A percentile compares a stretch with the other conserved stretches of the same genome.
Conservation (phyloP, 2,797 vertebrate species). For the Helostoma temminkii region DNA sequence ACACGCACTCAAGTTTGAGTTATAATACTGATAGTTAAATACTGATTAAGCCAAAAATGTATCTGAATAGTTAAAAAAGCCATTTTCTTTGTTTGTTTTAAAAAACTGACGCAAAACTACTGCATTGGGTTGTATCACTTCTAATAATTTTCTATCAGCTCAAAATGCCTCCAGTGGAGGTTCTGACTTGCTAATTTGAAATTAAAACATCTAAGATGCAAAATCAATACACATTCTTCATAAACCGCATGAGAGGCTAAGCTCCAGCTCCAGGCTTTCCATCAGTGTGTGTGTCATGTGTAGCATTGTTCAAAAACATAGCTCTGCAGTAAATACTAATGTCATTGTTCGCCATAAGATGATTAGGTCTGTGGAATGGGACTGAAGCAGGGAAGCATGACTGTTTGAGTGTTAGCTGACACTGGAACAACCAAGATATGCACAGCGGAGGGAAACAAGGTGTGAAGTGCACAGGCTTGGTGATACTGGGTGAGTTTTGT, state of each 20-base stretch:
- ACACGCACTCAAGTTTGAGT: slow-evolving; percentile 69
- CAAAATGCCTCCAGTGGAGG: background rate
- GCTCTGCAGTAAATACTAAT: slow-evolving; percentile 61
- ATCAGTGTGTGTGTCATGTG: slow-evolving; percentile 38
- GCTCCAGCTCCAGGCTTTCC: slow-evolving; percentile 9
- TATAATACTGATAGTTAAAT: slow-evolving; percentile 55
- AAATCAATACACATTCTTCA: background rate
- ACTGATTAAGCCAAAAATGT: slow-evolving; percentile 38
- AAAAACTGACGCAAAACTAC: background rate
- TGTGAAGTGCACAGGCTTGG: slow-evolving; percentile 7
- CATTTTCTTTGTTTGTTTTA: no score
- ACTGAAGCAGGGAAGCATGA: slow-evolving; percentile 62
- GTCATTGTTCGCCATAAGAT: slow-evolving; percentile 73
- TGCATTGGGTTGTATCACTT: background rate
- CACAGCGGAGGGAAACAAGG: slow-evolving; percentile 16
- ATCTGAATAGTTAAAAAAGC: no score
- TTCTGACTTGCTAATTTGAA: background rate
- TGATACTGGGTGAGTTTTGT: slow-evolving; percentile 14
- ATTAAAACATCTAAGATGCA: background rate
- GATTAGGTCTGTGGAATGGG: slow-evolving; percentile 72
- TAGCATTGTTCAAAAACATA: slow-evolving; percentile 36
- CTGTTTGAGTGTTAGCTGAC: slow-evolving; percentile 60
- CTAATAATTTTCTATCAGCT: background rate
- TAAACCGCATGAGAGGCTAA: slow-evolving; percentile 12
- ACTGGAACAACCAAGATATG: slow-evolving; percentile 45